phyloP scores from a whole-genome alignment of 2,888 invertebrate species.

The Stratiomys singularior region DNA sequence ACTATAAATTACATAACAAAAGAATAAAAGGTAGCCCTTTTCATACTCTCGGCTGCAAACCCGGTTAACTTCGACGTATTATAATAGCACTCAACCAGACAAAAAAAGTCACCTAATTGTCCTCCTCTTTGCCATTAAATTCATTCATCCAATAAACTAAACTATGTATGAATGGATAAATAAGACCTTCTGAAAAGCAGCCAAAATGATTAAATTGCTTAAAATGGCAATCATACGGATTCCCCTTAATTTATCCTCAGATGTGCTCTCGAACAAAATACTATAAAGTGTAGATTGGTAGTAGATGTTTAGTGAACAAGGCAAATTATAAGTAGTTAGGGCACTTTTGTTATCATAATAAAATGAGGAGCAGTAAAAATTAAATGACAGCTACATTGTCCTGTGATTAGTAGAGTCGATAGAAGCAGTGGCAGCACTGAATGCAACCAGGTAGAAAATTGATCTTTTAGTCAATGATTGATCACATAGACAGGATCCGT shows the following conservation, averaged over 20 bases:
- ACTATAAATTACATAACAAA: too few relatives aligned
- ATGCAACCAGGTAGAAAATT: slow-evolving; percentile 39
- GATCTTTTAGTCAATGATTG: slow-evolving; percentile 34
- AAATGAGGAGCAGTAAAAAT: slow-evolving; percentile 30
- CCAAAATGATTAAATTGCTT: slow-evolving; percentile 7
- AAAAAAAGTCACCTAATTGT: slow-evolving; percentile 4
- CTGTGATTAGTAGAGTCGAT: not conserved
- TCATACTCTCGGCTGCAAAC: not conserved
- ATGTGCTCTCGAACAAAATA: slow-evolving; percentile 34
- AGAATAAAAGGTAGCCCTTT: too few relatives aligned
- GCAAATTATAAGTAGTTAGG: not conserved
- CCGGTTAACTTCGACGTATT: not conserved
- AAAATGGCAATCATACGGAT: slow-evolving; percentile 9
- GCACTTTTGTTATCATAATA: slow-evolving; percentile 37
- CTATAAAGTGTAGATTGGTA: not conserved
- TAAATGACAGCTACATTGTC: slow-evolving; percentile 24
- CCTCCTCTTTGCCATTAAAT: not conserved
- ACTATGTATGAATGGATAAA: not conserved
- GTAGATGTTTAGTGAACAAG: too few relatives aligned
- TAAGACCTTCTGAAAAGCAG: not conserved
- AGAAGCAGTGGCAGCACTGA: not conserved
- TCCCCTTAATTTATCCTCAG: slow-evolving; percentile 36
- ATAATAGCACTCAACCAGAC: not conserved
- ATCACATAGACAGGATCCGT: slow-evolving; percentile 3
- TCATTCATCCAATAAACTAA: not conserved